Evolutionary conservation across 2,797 vertebrate genomes (phyloP).

Genomic region (Gorsachius magnificus): DNA sequence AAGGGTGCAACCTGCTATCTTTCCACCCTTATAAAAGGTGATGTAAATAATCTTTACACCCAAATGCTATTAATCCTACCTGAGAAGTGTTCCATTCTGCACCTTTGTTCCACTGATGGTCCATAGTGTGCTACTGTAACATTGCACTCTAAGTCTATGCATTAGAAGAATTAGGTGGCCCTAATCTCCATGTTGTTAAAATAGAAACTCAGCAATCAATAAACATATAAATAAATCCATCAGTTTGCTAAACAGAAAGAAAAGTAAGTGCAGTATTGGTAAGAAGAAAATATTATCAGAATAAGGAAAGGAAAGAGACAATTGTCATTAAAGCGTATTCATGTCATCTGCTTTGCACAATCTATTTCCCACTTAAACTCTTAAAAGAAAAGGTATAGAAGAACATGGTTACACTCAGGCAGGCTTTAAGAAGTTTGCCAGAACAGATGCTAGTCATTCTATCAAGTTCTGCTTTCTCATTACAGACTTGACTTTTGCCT

Average conservation of each 20-base stretch:
- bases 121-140: background rate
- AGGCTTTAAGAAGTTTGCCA: background rate
- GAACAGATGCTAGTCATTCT: background rate
- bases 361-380: background rate
- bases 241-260: background rate
- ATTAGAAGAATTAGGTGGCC: background rate
- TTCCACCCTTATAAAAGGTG: background rate
- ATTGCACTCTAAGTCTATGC: background rate
- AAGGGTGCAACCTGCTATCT: background rate
- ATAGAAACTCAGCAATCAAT: background rate
- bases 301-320: background rate
- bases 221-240: background rate
- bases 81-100: background rate
- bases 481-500: background rate
- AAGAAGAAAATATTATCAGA: background rate
- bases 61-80: background rate
- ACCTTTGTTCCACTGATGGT: background rate
- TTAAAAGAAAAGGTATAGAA: background rate
- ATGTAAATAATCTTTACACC: background rate
- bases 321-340: background rate
- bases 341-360: background rate
- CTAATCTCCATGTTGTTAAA: background rate
- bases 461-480: background rate
- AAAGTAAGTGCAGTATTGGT: background rate
- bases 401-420: background rate